These are phyloP conservation scores for Galago senegalensis DNA, from an alignment of 2,797 vertebrate species.

Conservation along the genomic window DNA sequence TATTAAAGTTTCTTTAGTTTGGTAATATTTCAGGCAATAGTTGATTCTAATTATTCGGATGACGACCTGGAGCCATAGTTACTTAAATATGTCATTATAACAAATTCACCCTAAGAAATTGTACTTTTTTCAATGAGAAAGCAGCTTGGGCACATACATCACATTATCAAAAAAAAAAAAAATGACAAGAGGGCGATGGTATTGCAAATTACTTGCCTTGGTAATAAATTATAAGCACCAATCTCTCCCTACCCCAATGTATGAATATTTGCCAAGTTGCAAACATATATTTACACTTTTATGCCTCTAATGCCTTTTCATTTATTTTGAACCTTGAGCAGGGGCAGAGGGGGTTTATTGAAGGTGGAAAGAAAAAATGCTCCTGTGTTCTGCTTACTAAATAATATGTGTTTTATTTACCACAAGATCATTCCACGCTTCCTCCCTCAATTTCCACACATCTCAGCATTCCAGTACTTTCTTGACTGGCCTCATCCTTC, in stretches of 20 bases:
- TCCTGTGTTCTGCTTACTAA: background rate
- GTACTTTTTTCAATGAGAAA: background rate
- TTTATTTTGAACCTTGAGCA: background rate
- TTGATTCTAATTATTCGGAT: constrained; percentile 20
- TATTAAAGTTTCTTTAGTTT: background rate
- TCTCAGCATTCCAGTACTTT: background rate
- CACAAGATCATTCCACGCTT: background rate
- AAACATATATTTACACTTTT: background rate
- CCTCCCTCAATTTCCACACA: background rate
- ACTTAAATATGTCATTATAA: constrained; percentile 21
- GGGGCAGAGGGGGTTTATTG: background rate
- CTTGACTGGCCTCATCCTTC: background rate
- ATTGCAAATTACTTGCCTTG: background rate
- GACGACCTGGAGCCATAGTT: background rate
- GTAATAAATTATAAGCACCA: background rate
- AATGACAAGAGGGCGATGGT: background rate
- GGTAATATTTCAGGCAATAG: background rate
- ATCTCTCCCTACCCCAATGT: background rate
- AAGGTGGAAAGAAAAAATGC: background rate
- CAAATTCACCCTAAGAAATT: background rate
- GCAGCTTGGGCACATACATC: background rate
- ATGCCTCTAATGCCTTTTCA: background rate
- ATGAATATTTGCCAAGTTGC: background rate
- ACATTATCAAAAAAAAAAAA: background rate
- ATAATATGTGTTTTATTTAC: background rate